Evolutionary conservation across 2,113 vertebrate genomes (phyloP).

Genomic region (Semnornis frantzii): DNA sequence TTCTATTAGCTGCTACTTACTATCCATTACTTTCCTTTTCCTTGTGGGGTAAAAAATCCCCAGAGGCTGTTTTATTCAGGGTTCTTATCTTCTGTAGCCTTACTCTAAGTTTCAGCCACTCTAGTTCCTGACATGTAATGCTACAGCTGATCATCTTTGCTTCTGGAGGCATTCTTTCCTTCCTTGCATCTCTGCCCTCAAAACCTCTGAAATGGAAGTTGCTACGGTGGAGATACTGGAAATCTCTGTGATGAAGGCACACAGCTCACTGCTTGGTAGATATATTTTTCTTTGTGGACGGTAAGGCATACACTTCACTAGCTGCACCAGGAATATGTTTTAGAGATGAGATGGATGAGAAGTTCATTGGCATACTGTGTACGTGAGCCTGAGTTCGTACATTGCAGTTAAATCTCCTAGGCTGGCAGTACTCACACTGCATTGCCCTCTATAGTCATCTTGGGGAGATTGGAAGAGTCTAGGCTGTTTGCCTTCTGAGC

Average conservation of each 20-base stretch:
- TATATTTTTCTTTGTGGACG: neutral
- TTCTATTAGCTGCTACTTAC: neutral
- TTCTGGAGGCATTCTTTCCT: neutral
- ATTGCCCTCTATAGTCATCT: neutral
- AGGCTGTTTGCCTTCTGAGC: neutral
- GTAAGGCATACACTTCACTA: neutral
- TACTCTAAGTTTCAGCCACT: neutral
- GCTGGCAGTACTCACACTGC: neutral
- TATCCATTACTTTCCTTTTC: neutral
- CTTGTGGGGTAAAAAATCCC: neutral
- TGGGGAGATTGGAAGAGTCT: neutral
- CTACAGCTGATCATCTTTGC: neutral
- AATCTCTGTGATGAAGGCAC: neutral
- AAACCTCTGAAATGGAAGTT: neutral
- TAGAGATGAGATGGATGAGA: neutral
- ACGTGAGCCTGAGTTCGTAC: neutral
- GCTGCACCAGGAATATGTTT: neutral
- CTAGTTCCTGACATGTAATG: neutral
- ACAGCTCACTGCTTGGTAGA: accelerated
- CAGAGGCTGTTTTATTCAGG: neutral
- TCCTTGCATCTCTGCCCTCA: neutral
- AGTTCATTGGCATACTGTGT: neutral
- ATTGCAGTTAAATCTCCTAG: neutral
- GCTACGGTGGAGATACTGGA: neutral
- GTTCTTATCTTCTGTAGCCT: neutral